A percentile compares a stretch with the other conserved stretches of the same genome.
These are phyloP conservation scores for Lycophotia porphyrea DNA, from an alignment of 2,888 invertebrate species.

Conservation along the genomic window DNA sequence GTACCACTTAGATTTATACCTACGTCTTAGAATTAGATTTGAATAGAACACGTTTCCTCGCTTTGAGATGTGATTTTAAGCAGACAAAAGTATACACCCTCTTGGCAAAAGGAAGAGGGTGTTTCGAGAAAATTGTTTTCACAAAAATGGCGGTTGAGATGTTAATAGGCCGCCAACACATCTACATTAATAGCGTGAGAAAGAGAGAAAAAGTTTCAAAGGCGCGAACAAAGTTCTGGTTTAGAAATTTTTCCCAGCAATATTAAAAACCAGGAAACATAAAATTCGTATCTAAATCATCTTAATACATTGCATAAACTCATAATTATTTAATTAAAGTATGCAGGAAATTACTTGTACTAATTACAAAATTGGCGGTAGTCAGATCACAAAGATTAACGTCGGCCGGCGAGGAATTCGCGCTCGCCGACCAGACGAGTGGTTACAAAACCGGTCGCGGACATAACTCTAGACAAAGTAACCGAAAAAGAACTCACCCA, in stretches of 20 bases:
- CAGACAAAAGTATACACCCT: background rate
- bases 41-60: slow-evolving; percentile 44
- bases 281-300: slow-evolving; percentile 47
- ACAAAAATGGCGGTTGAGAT: background rate
- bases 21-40: slow-evolving; percentile 52
- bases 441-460: slow-evolving; percentile 66
- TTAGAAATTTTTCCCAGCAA: slow-evolving; percentile 4
- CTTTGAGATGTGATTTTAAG: slow-evolving; percentile 30
- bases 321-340: slow-evolving; percentile 60
- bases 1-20: slow-evolving; percentile 49
- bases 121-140: background rate
- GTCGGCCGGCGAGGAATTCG: slow-evolving; percentile 54
- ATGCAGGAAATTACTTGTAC: slow-evolving; percentile 65
- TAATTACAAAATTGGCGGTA: slow-evolving; percentile 66
- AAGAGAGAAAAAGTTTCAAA: slow-evolving; percentile 6
- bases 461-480: slow-evolving; percentile 54
- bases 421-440: slow-evolving; percentile 51
- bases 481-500: slow-evolving; percentile 75
- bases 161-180: background rate
- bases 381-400: slow-evolving; percentile 66
- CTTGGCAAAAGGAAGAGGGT: background rate
- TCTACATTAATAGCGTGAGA: slow-evolving; percentile 4
- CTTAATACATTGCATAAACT: slow-evolving; percentile 54
- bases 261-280: slow-evolving; percentile 36
- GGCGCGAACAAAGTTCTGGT: background rate